A percentile compares a stretch with the other conserved stretches of the same genome.
Conservation (phyloP, 2,797 vertebrate genomes). For the Salmo trutta region DNA sequence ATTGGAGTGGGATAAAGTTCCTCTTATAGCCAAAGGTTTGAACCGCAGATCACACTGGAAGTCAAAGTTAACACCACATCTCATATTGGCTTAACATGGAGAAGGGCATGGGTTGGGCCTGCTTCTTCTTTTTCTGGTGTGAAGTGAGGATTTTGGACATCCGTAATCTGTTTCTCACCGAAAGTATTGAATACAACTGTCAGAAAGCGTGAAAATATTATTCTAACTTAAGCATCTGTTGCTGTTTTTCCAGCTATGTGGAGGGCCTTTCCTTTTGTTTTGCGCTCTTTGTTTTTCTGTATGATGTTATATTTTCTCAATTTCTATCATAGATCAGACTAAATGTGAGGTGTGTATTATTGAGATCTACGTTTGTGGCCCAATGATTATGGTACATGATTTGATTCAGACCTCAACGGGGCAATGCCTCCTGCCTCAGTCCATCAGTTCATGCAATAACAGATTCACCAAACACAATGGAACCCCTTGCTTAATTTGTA, state of each 20-base stretch:
- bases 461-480: not conserved
- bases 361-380: not conserved
- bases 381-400: not conserved
- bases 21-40: constrained; percentile 9
- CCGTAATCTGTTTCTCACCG: not conserved
- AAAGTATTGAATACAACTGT: not conserved
- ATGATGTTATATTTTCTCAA: not conserved
- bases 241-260: not conserved
- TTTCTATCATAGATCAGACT: not conserved
- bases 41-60: not conserved
- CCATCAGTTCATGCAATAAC: not conserved
- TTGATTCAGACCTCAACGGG: not conserved
- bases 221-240: too few species aligned
- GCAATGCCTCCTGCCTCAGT: not conserved
- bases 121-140: not conserved
- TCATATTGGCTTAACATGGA: constrained; percentile 1
- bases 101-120: not conserved
- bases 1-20: not conserved
- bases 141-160: not conserved
- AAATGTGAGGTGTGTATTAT: not conserved
- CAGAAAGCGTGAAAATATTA: too few species aligned
- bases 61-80: not conserved
- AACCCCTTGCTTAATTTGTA: not conserved
- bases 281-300: not conserved
- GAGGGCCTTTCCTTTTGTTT: not conserved